Conservation (phyloP, 2,888 invertebrate genomes). For the Notodromas monacha region DNA sequence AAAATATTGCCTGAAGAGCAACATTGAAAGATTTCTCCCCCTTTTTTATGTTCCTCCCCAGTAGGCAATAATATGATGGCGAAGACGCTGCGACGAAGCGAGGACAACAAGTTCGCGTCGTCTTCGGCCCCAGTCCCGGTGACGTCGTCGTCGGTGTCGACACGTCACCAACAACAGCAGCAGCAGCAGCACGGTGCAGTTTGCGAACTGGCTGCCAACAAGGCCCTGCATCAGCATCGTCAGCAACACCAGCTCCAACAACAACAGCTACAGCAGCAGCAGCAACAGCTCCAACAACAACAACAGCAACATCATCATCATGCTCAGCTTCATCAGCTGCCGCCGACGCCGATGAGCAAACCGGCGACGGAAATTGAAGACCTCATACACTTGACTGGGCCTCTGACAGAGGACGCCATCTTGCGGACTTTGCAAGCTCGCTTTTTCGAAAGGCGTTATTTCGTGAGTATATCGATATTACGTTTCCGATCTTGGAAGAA, state of each 20-base stretch:
- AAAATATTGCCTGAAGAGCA: too few relatives aligned
- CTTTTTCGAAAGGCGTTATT: conserved; percentile 51
- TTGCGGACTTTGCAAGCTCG: conserved; percentile 62
- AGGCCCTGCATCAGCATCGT: conserved; percentile 10
- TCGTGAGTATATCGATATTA: conserved; percentile 36
- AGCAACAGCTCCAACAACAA: conserved; percentile 2
- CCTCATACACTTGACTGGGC: conserved; percentile 63
- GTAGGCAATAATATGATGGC: background rate
- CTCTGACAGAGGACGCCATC: conserved; percentile 71
- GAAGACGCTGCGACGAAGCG: conserved; percentile 1
- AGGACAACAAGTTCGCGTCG: background rate
- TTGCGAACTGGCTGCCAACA: conserved; percentile 9
- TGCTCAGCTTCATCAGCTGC: conserved; percentile 7
- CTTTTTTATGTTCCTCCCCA: too few relatives aligned
- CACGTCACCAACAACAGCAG: background rate
- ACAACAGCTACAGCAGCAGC: conserved; percentile 7
- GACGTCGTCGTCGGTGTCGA: background rate
- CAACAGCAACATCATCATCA: too few relatives aligned
- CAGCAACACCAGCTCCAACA: conserved; percentile 8
- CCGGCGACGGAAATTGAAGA: conserved; percentile 35
- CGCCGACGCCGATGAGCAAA: conserved; percentile 6
- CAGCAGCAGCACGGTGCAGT: too few relatives aligned
- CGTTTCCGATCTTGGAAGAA: background rate
- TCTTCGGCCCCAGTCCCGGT: background rate
- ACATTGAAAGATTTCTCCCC: too few relatives aligned